Percentiles rank a stretch among this genome's conserved stretches.
These are phyloP conservation scores for Tetramorium bicarinatum DNA, from an alignment of 2,888 invertebrate species.

Conservation along the genomic window DNA sequence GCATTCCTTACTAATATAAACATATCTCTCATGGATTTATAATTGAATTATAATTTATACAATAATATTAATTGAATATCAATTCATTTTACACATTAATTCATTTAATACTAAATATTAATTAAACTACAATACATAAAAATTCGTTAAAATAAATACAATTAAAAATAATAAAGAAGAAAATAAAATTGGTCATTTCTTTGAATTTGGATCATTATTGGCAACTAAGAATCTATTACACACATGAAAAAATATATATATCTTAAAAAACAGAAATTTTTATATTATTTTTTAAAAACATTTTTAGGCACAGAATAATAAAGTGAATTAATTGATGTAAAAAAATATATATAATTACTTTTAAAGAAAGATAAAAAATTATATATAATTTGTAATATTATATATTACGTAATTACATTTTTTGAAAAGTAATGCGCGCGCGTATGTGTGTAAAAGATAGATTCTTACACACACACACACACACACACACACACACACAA, in stretches of 20 bases:
- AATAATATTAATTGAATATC: background rate
- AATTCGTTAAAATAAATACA: background rate
- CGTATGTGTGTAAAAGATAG: background rate
- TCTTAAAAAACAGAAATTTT: too few relatives aligned
- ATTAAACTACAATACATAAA: background rate
- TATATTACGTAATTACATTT: too few relatives aligned
- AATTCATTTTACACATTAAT: background rate
- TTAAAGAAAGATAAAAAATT: too few relatives aligned
- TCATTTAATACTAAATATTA: background rate
- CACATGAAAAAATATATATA: too few relatives aligned
- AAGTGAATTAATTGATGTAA: too few relatives aligned
- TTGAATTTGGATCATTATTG: background rate
- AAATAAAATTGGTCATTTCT: background rate
- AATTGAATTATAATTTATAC: background rate
- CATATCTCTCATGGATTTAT: background rate
- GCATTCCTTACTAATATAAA: background rate
- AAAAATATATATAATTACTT: too few relatives aligned
- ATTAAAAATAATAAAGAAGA: background rate
- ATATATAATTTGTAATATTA: too few relatives aligned
- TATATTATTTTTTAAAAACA: too few relatives aligned
- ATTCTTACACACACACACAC: background rate
- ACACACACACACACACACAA: too few relatives aligned
- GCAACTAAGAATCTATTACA: background rate
- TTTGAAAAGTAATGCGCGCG: too few relatives aligned
- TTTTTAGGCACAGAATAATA: too few relatives aligned